A percentile compares a stretch with the other conserved stretches of the same genome.
phyloP scores from a whole-genome alignment of 2,113 vertebrate species.

The Odocoileus virginianus region DNA sequence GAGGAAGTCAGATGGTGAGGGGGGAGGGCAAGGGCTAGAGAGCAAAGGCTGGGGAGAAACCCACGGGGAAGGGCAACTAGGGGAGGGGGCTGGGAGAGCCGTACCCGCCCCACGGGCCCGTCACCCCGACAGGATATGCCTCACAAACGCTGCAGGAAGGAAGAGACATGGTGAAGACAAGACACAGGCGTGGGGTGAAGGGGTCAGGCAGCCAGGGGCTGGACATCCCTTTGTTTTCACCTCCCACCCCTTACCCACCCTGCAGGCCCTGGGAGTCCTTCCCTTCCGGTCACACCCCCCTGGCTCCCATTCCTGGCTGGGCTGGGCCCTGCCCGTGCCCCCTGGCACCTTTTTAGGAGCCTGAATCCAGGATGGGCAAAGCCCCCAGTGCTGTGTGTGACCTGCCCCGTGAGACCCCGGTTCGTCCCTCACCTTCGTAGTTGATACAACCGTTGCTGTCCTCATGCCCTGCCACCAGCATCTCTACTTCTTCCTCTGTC shows the following conservation, averaged over 20 bases:
- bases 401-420: background rate
- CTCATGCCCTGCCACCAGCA: constrained; percentile 91
- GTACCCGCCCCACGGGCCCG: constrained; percentile 78
- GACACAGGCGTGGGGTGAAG: constrained; percentile 61
- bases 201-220: constrained; percentile 19
- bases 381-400: background rate
- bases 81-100: constrained; percentile 67
- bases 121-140: constrained; percentile 86
- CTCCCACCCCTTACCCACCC: background rate
- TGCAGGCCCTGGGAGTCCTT: background rate
- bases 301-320: background rate
- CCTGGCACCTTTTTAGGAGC: background rate
- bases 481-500: constrained; percentile 95
- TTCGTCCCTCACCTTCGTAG: constrained; percentile 90
- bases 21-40: constrained; percentile 52
- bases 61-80: constrained; percentile 11
- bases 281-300: background rate
- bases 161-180: constrained; percentile 80
- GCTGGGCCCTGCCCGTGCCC: background rate
- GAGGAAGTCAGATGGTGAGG: constrained; percentile 65
- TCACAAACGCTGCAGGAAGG: constrained; percentile 85
- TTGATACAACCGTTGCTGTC: constrained; percentile 97
- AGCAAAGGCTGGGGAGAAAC: constrained; percentile 52
- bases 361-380: background rate
- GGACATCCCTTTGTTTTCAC: background rate